These are phyloP conservation scores for Drepana falcataria DNA, from an alignment of 2,888 invertebrate species.

Conservation along the genomic window DNA sequence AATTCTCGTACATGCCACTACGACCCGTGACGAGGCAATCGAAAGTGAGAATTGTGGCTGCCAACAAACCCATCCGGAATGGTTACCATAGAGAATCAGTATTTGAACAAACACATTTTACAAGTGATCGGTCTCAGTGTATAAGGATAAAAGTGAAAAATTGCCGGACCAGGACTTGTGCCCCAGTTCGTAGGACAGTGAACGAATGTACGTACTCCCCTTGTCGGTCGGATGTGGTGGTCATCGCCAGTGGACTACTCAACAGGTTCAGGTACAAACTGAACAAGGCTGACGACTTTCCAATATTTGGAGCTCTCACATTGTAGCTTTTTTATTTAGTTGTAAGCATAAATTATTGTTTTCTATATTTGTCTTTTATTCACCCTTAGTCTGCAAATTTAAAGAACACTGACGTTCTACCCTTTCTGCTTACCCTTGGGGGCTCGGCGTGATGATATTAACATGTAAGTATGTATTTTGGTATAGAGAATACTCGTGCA, in stretches of 20 bases:
- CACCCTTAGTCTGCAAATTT: slow-evolving; percentile 9
- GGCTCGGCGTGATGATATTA: too few species aligned
- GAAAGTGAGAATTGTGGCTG: slow-evolving; percentile 41
- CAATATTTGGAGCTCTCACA: slow-evolving; percentile 60
- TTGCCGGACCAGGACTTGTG: slow-evolving; percentile 34
- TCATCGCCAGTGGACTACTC: slow-evolving; percentile 55
- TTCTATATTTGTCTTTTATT: slow-evolving; percentile 12
- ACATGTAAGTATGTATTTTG: too few species aligned
- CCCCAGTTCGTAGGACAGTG: slow-evolving; percentile 17
- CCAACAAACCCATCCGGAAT: slow-evolving; percentile 21
- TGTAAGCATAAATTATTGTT: slow-evolving; percentile 31
- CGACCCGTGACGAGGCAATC: slow-evolving; percentile 42
- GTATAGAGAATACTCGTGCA: too few species aligned
- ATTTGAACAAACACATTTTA: slow-evolving; percentile 53
- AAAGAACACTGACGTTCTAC: not conserved
- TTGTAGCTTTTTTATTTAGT: slow-evolving; percentile 33
- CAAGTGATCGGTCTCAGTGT: slow-evolving; percentile 24
- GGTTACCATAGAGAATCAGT: slow-evolving; percentile 40
- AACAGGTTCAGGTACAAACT: slow-evolving; percentile 66
- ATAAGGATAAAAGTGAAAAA: slow-evolving; percentile 56
- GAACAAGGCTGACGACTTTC: slow-evolving; percentile 47
- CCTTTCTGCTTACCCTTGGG: too few species aligned
- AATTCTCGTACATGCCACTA: slow-evolving; percentile 38
- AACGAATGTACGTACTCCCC: slow-evolving; percentile 14
- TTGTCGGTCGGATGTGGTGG: slow-evolving; percentile 24